Base-by-base conservation (phyloP, 2,113 vertebrate genomes). In the Phyllostomus hastatus region DNA sequence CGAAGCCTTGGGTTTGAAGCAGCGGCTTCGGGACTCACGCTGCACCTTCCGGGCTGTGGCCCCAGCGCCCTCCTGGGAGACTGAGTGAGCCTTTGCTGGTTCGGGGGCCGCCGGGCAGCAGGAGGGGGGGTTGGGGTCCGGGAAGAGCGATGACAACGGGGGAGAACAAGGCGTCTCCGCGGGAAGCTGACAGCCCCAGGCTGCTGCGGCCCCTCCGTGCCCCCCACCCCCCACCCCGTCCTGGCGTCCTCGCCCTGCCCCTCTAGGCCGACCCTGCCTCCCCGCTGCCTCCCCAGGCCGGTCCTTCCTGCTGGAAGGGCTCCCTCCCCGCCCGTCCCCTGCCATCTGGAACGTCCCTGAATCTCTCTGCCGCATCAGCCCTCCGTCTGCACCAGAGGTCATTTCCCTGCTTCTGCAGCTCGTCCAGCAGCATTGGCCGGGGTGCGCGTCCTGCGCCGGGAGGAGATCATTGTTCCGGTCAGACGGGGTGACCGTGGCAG, bases 201-300 rank as follows among this genome's bases (percentile, higher is more conserved):
- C 26, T 52, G 19, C 33, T 2, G 22, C 2, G 26, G 15, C 15
- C 4, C 2, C 38, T 64, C 7, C 48, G 2, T 6, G 46, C 28
- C 31, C 16, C 0, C 33, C 38, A n/a, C n/a, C n/a, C n/a, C n/a
- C n/a, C n/a, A n/a, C 38, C 38, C 38, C 12, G 22, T 33, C 52
- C 69, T 38, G 43, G 41, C 28, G 38, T 75, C 41, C 26, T 75
- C 26, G 7, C 26, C 14, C 1, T 46, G 41, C 35, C 52, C 15
- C 8, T 73, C n/a, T 26, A 7, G 33, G 72, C 14, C 48, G 17
- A 33, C 41, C 83, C 26, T 0, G 7, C 28, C 48, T 35, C n/a
- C 7, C 80, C 0, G 0, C 19, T n/a, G 66, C 35, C 61, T 61
- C 24, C 75, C n/a, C 8, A 4, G 57, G 9, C 31, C 0, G 7